Conservation (phyloP, 2,888 invertebrate species). For the Amphiduros pacificus region DNA sequence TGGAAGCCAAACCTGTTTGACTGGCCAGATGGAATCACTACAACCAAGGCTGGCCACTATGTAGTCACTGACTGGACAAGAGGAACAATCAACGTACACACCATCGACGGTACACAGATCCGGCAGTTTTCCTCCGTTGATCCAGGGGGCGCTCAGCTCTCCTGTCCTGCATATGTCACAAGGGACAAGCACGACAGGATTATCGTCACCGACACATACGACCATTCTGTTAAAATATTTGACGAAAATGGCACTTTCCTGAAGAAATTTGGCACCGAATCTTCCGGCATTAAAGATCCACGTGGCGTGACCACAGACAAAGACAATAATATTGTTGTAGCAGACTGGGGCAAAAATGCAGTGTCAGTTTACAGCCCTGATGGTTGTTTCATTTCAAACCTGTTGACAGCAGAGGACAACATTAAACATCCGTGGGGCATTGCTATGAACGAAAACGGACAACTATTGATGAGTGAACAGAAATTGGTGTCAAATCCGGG, state of each 20-base stretch:
- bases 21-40: slow-evolving; percentile 27
- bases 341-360: slow-evolving; percentile 21
- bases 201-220: slow-evolving; percentile 21
- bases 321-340: slow-evolving; percentile 19
- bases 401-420: slow-evolving; percentile 13
- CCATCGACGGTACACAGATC: slow-evolving; percentile 15
- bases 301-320: slow-evolving; percentile 16
- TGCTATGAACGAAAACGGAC: slow-evolving; percentile 1
- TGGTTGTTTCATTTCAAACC: slow-evolving; percentile 18
- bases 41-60: slow-evolving; percentile 9
- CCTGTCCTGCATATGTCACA: slow-evolving; percentile 23
- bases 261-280: slow-evolving; percentile 5
- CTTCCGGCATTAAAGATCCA: slow-evolving; percentile 13
- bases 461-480: slow-evolving; percentile 23
- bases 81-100: slow-evolving; percentile 16
- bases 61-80: slow-evolving; percentile 23
- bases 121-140: slow-evolving; percentile 9
- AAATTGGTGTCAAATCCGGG: slow-evolving; percentile 22
- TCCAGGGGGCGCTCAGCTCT: neutral
- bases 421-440: slow-evolving; percentile 24
- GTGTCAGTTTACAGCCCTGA: slow-evolving; percentile 18
- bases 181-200: slow-evolving; percentile 22
- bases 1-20: slow-evolving; percentile 23
- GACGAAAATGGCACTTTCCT: slow-evolving; percentile 17
- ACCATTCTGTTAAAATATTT: slow-evolving; percentile 22